These are phyloP conservation scores for Pangasius sanitwongsei DNA, from an alignment of 2,797 vertebrate genomes.

Conservation along the genomic window DNA sequence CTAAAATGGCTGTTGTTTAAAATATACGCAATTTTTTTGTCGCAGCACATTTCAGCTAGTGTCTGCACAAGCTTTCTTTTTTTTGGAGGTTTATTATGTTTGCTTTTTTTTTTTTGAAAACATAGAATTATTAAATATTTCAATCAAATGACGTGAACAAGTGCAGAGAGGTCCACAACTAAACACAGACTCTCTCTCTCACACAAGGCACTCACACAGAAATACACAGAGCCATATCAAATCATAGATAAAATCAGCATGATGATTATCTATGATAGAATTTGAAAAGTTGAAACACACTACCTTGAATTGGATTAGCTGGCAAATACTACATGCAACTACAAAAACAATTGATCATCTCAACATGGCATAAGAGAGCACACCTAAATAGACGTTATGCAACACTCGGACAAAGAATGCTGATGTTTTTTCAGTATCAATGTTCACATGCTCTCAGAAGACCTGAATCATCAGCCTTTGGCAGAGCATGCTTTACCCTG, in stretches of 20 bases:
- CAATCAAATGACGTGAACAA: background rate
- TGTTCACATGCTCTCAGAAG: background rate
- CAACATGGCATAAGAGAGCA: too few relatives aligned
- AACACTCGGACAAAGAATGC: background rate
- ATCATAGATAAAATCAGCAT: background rate
- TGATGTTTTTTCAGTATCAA: background rate
- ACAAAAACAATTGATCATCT: background rate
- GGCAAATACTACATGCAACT: background rate
- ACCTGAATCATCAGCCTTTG: background rate
- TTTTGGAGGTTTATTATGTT: background rate
- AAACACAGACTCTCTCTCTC: background rate
- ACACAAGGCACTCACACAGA: background rate
- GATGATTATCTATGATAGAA: background rate
- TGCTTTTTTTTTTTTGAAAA: too few relatives aligned
- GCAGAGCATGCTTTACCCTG: background rate
- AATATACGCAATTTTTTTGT: background rate
- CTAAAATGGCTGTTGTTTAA: background rate
- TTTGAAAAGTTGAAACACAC: background rate
- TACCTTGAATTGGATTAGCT: background rate
- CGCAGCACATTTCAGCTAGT: background rate
- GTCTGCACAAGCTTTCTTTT: background rate
- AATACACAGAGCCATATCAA: background rate
- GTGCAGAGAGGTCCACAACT: background rate
- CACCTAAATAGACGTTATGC: background rate
- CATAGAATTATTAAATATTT: background rate